phyloP scores from a whole-genome alignment of 2,797 vertebrate genomes.

The Vespertilio murinus region DNA sequence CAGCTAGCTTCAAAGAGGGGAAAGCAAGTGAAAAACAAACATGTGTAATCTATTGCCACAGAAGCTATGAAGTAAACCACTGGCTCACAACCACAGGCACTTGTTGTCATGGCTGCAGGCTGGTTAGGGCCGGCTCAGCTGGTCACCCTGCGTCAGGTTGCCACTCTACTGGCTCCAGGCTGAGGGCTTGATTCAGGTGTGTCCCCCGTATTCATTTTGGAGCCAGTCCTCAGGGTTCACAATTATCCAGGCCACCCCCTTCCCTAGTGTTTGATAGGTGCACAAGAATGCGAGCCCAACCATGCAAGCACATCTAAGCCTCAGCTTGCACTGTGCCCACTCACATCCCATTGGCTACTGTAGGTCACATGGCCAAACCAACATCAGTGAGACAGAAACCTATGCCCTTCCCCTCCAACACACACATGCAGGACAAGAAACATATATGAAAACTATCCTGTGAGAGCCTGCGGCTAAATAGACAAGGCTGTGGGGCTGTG shows the following conservation, averaged over 20 bases:
- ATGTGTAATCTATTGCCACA: not conserved
- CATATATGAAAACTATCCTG: conserved; percentile 57
- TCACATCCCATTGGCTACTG: not conserved
- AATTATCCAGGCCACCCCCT: not conserved
- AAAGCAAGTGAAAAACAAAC: not conserved
- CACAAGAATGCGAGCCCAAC: not conserved
- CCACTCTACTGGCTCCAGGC: not conserved
- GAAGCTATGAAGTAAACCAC: not conserved
- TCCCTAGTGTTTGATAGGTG: too few relatives aligned
- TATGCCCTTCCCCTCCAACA: not conserved
- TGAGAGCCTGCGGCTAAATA: conserved; percentile 53
- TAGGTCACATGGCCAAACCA: not conserved
- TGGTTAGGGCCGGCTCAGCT: not conserved
- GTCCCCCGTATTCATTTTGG: not conserved
- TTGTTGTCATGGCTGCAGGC: not conserved
- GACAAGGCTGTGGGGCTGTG: not conserved
- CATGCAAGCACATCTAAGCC: not conserved
- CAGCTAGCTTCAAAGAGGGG: not conserved
- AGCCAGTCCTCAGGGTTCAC: not conserved
- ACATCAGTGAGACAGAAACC: not conserved
- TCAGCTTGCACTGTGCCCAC: not conserved
- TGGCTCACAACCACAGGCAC: not conserved
- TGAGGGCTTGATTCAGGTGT: not conserved
- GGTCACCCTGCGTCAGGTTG: not conserved
- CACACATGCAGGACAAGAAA: conserved; percentile 53